Conservation (phyloP, 2,888 invertebrate genomes). For the Rotaria sp. region DNA sequence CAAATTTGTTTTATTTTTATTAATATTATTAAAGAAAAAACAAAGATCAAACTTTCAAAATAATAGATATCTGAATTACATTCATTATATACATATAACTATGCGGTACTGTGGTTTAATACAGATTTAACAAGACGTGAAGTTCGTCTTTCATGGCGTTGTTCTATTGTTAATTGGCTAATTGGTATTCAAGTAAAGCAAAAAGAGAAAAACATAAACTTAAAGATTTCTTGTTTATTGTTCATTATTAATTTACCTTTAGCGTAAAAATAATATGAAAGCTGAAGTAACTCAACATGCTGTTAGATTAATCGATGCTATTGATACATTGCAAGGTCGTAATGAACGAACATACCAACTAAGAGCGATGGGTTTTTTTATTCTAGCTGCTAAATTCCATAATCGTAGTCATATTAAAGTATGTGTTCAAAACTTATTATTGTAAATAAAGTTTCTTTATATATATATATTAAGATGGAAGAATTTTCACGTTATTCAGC, state of each 20-base stretch:
- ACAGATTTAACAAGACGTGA: background rate
- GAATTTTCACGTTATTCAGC: constrained; percentile 4
- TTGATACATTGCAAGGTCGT: background rate
- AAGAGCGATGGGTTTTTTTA: background rate
- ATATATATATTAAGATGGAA: background rate
- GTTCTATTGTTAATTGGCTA: background rate
- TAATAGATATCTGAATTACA: too few relatives aligned
- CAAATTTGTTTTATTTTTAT: too few relatives aligned
- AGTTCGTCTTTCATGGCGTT: background rate
- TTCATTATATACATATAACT: background rate
- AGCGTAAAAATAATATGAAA: constrained; percentile 13
- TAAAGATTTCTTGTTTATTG: too few relatives aligned
- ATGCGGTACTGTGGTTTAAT: background rate
- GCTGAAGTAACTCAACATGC: background rate
- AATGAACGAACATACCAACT: background rate
- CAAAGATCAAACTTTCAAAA: too few relatives aligned
- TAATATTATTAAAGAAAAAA: too few relatives aligned
- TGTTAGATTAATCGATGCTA: background rate
- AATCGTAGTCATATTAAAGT: background rate
- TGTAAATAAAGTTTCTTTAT: too few relatives aligned
- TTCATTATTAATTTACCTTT: background rate
- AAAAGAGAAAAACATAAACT: too few relatives aligned
- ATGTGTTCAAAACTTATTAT: background rate
- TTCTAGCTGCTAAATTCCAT: background rate
- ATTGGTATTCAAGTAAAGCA: background rate